Percentiles rank a stretch among this genome's conserved stretches.
Conservation (phyloP, 64 coral and sea anemone species). For the Acropora yongei region DNA sequence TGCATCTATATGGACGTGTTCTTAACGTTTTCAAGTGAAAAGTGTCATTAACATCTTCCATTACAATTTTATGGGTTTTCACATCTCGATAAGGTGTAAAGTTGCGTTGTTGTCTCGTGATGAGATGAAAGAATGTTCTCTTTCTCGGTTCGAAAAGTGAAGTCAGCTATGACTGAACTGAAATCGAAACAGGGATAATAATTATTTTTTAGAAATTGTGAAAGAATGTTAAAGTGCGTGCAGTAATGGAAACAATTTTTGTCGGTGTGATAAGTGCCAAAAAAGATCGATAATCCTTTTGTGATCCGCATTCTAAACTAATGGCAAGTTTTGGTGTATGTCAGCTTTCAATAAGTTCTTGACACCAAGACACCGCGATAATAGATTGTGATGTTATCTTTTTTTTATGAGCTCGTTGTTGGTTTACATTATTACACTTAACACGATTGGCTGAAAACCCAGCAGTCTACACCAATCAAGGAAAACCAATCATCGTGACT, state of each 20-base stretch:
- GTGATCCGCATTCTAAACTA: not conserved
- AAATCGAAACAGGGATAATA: not conserved
- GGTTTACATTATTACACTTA: not conserved
- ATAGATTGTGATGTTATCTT: not conserved
- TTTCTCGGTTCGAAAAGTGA: too few relatives aligned
- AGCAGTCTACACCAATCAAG: too few relatives aligned
- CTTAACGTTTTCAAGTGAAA: too few relatives aligned
- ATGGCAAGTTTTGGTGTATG: not conserved
- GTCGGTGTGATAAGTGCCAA: not conserved
- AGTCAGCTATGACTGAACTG: too few relatives aligned
- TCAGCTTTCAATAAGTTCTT: not conserved
- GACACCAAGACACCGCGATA: not conserved
- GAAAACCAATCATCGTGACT: too few relatives aligned
- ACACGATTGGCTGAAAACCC: too few relatives aligned
- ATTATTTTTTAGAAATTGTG: not conserved
- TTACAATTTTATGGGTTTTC: too few relatives aligned
- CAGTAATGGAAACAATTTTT: not conserved
- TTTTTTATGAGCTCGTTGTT: not conserved
- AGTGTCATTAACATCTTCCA: too few relatives aligned
- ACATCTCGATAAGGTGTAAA: too few relatives aligned
- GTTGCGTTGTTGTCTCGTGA: too few relatives aligned
- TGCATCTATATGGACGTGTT: too few relatives aligned
- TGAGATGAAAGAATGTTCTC: too few relatives aligned
- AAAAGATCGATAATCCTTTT: not conserved
- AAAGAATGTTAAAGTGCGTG: not conserved